Conservation (phyloP, 2,888 invertebrate species). For the Campoplex nolae region DNA sequence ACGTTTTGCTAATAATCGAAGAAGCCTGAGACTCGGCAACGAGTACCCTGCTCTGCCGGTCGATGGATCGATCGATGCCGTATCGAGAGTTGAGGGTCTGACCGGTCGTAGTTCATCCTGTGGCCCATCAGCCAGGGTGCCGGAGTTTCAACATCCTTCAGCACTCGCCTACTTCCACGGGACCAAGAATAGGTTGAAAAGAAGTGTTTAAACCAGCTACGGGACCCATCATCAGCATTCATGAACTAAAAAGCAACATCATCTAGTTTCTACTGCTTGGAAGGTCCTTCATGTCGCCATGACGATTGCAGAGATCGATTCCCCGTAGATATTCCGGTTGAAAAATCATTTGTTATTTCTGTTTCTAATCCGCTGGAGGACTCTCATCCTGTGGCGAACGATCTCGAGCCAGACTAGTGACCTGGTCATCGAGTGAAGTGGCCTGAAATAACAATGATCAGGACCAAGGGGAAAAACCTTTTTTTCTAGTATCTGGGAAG, state of each 20-base stretch:
- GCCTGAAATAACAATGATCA: not conserved
- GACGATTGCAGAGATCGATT: not conserved
- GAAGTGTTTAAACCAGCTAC: not conserved
- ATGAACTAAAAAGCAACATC: not conserved
- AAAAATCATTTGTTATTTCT: not conserved
- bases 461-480: not conserved
- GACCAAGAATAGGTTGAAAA: not conserved
- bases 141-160: constrained; percentile 17
- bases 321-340: not conserved
- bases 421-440: no score
- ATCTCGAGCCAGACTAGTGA: no score
- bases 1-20: constrained; percentile 55
- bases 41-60: constrained; percentile 26
- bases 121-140: constrained; percentile 80
- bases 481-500: no score
- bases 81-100: constrained; percentile 56
- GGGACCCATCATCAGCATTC: not conserved
- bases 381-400: not conserved
- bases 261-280: not conserved
- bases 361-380: not conserved
- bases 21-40: constrained; percentile 17
- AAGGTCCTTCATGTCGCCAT: not conserved
- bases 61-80: constrained; percentile 64
- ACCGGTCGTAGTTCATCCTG: constrained; percentile 80
- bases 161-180: not conserved